phyloP scores from a whole-genome alignment of 2,113 vertebrate species.

The Ivindomyrus marchei region DNA sequence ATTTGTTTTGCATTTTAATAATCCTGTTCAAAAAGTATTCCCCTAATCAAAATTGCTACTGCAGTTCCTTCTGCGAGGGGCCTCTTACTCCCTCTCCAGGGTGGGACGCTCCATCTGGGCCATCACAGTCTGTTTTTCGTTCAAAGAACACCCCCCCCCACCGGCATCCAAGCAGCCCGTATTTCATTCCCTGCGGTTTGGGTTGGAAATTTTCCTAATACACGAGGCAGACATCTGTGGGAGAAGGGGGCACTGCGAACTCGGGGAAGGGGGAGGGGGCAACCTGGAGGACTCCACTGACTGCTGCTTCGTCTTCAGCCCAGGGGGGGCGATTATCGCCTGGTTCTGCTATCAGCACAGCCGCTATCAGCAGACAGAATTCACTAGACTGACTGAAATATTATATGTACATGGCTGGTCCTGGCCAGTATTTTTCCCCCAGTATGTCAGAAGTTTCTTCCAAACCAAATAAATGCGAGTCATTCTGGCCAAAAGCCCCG shows the following conservation, averaged over 20 bases:
- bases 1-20: conserved; percentile 30
- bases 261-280: neutral
- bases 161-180: neutral
- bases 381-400: neutral
- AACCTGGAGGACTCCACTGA: neutral
- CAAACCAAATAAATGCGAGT: neutral
- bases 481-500: neutral
- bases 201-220: neutral
- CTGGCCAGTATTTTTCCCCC: neutral
- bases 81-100: neutral
- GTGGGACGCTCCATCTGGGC: neutral
- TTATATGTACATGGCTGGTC: neutral
- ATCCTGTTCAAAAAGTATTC: conserved; percentile 16
- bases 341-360: neutral
- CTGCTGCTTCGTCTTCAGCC: neutral
- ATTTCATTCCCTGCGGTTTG: neutral
- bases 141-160: neutral
- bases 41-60: neutral
- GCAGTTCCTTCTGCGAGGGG: neutral
- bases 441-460: neutral
- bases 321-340: neutral
- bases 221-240: neutral
- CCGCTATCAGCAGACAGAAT: neutral
- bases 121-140: neutral
- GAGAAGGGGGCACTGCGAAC: neutral